These are phyloP conservation scores for Stegana nigrithorax DNA, from an alignment of 2,888 invertebrate species.

Conservation along the genomic window DNA sequence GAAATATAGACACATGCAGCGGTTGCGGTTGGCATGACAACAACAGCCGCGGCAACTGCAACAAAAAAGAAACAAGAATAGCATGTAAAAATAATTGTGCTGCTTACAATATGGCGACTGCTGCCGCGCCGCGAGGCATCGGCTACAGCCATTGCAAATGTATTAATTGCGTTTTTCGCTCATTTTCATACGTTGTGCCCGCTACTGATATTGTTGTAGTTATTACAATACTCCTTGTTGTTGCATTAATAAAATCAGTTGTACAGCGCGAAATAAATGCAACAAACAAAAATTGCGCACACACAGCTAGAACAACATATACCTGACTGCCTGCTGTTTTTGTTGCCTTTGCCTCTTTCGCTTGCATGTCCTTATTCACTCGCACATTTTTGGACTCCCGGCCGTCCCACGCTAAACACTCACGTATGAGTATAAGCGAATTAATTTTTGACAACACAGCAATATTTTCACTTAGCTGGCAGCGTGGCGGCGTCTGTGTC, in stretches of 20 bases:
- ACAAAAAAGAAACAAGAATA: not conserved
- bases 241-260: not conserved
- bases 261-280: not conserved
- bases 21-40: not conserved
- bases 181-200: not conserved
- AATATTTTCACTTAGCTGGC: constrained; percentile 3
- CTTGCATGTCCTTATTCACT: not conserved
- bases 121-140: too few species aligned
- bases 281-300: not conserved
- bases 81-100: not conserved
- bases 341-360: too few species aligned
- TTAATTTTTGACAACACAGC: not conserved
- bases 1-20: not conserved
- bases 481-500: not conserved
- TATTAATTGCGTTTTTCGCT: too few species aligned
- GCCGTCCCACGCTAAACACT: not conserved
- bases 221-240: not conserved
- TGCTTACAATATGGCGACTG: not conserved
- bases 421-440: not conserved
- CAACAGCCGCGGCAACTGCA: not conserved
- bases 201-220: not conserved
- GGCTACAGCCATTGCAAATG: too few species aligned
- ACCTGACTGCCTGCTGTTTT: too few species aligned
- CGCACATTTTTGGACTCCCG: not conserved
- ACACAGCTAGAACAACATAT: too few species aligned